Evolutionary conservation across 2,888 invertebrate species (phyloP).

Genomic region (Desoria tigrina): DNA sequence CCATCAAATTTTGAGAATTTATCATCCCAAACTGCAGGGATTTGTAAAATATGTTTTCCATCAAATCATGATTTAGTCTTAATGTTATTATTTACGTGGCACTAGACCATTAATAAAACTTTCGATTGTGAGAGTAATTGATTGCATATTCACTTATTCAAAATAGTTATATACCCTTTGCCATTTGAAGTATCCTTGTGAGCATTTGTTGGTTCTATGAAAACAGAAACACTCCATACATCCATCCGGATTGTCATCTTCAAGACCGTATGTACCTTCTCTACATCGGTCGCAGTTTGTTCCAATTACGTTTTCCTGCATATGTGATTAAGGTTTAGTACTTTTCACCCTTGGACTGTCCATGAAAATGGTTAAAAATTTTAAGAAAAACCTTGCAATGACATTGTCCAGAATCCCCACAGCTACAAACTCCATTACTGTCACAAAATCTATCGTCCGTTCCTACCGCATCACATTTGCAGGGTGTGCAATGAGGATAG

Average conservation of each 20-base stretch:
- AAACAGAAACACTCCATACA: slow-evolving; percentile 98
- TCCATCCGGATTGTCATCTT: slow-evolving; percentile 74
- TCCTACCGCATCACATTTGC: slow-evolving; percentile 78
- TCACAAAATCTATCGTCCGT: slow-evolving; percentile 62
- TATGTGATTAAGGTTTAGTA: too few relatives aligned
- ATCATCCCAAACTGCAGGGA: slow-evolving; percentile 29
- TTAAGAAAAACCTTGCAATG: slow-evolving; percentile 92
- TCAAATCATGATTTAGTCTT: neutral
- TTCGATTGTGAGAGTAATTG: too few relatives aligned
- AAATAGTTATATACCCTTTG: slow-evolving; percentile 63
- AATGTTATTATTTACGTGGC: too few relatives aligned
- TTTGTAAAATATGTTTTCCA: neutral
- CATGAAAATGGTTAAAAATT: too few relatives aligned
- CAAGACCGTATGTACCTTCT: slow-evolving; percentile 82
- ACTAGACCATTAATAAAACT: too few relatives aligned
- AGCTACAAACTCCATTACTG: slow-evolving; percentile 64
- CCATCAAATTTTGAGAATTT: slow-evolving; percentile 41
- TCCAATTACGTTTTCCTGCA: slow-evolving; percentile 82
- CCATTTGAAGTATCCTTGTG: slow-evolving; percentile 79
- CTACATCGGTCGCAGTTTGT: slow-evolving; percentile 80
- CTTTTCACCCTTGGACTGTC: too few relatives aligned
- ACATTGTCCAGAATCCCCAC: slow-evolving; percentile 75
- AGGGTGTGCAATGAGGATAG: slow-evolving; percentile 81
- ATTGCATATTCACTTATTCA: too few relatives aligned
- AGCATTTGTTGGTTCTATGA: slow-evolving; percentile 76